Conservation (phyloP, 2,797 vertebrate species). For the Hypotaenidia philippensis region DNA sequence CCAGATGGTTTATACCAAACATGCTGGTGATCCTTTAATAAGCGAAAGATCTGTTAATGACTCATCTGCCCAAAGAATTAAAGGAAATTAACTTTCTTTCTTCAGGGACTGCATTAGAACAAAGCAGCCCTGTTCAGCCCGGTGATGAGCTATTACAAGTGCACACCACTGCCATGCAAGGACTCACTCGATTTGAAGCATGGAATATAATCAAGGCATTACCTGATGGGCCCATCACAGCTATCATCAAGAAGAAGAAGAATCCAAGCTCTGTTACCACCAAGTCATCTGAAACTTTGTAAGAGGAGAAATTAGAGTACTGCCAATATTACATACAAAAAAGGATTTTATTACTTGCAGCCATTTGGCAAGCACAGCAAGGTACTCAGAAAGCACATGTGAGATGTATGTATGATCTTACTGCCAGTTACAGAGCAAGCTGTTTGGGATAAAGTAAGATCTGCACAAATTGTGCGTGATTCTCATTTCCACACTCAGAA, state of each 20-base stretch:
- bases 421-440: background rate
- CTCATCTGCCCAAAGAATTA: background rate
- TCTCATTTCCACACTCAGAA: background rate
- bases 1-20: background rate
- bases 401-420: background rate
- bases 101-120: slow-evolving; percentile 84
- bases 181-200: slow-evolving; percentile 92
- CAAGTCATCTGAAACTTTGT: slow-evolving; percentile 44
- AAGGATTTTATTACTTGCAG: background rate
- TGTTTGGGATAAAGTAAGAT: background rate
- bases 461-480: background rate
- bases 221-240: slow-evolving; percentile 85
- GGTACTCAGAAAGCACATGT: background rate
- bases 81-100: background rate
- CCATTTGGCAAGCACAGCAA: background rate
- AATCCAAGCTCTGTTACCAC: slow-evolving; percentile 33
- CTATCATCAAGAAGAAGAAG: slow-evolving; percentile 82
- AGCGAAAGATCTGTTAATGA: background rate
- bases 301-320: slow-evolving; percentile 3
- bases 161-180: slow-evolving; percentile 82
- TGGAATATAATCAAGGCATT: slow-evolving; percentile 92
- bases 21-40: background rate
- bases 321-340: background rate
- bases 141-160: slow-evolving; percentile 91
- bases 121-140: slow-evolving; percentile 81